These are phyloP conservation scores for Sturnus vulgaris DNA, from an alignment of 2,113 vertebrate species.

Conservation along the genomic window DNA sequence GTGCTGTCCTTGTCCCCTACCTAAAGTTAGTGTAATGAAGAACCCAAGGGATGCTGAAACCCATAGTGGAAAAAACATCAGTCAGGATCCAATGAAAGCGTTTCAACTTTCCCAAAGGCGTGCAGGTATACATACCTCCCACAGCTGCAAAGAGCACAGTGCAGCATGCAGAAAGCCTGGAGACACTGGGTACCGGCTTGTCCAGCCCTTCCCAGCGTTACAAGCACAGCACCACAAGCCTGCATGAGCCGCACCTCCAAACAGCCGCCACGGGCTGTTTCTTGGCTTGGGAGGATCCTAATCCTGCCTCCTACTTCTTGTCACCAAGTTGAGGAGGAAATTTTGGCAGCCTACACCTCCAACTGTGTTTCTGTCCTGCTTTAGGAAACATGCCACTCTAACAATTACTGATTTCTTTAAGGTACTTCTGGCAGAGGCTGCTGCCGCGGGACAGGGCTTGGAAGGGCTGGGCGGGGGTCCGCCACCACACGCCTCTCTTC, in stretches of 20 bases:
- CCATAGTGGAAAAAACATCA: neutral
- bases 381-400: neutral
- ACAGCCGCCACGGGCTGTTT: fast-evolving
- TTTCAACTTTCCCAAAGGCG: neutral
- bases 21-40: neutral
- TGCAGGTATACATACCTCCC: neutral
- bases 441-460: neutral
- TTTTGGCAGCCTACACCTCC: neutral
- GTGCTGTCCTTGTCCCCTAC: neutral
- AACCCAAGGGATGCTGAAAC: neutral
- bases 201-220: neutral
- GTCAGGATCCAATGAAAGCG: neutral
- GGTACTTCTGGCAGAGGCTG: neutral
- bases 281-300: neutral
- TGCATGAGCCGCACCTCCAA: neutral
- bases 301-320: neutral
- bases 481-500: neutral
- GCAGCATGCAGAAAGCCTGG: fast-evolving
- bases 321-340: neutral
- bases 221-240: neutral
- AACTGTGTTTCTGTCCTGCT: neutral
- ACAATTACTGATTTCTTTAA: neutral
- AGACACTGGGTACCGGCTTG: neutral
- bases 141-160: neutral
- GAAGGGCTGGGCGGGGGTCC: neutral